Percentiles rank a stretch among this genome's conserved stretches.
Conservation (phyloP, 2,797 vertebrate species). For the Typhlichthys eigenmanni region DNA sequence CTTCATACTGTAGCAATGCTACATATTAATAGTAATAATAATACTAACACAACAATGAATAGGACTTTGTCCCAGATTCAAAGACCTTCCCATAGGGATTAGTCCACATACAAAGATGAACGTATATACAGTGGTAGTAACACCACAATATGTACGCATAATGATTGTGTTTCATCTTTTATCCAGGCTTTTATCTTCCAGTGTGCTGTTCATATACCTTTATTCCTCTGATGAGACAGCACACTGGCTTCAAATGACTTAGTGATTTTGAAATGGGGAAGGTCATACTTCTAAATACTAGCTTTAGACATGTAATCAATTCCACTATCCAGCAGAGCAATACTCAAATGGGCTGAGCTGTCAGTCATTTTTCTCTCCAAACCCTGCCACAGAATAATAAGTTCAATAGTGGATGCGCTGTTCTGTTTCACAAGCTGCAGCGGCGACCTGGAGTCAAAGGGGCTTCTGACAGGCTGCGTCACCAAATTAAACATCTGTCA, state of each 20-base stretch:
- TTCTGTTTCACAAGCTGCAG: conserved; percentile 3
- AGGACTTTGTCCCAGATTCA: too few species aligned
- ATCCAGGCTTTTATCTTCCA: conserved; percentile 1
- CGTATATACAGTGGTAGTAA: background rate
- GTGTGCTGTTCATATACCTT: conserved; percentile 16
- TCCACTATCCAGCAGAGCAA: conserved; percentile 35
- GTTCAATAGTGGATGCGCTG: conserved; percentile 21
- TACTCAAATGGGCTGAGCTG: conserved; percentile 49
- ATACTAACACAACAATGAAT: too few species aligned
- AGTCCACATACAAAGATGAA: too few species aligned
- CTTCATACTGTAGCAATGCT: too few species aligned
- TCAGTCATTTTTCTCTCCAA: conserved; percentile 41
- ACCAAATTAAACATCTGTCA: conserved; percentile 17
- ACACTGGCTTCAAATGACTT: conserved; percentile 21
- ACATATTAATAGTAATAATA: too few species aligned
- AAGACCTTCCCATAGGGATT: too few species aligned
- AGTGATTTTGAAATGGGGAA: conserved; percentile 36
- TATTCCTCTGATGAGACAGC: conserved; percentile 1
- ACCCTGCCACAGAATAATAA: conserved; percentile 39
- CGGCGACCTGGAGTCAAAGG: conserved; percentile 14
- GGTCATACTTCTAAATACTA: conserved; percentile 46
- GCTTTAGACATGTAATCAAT: conserved; percentile 60
- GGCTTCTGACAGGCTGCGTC: background rate
- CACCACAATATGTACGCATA: background rate
- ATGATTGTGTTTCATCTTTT: background rate